These are phyloP conservation scores for Bradypus variegatus DNA, from an alignment of 2,797 vertebrate genomes.

Conservation along the genomic window DNA sequence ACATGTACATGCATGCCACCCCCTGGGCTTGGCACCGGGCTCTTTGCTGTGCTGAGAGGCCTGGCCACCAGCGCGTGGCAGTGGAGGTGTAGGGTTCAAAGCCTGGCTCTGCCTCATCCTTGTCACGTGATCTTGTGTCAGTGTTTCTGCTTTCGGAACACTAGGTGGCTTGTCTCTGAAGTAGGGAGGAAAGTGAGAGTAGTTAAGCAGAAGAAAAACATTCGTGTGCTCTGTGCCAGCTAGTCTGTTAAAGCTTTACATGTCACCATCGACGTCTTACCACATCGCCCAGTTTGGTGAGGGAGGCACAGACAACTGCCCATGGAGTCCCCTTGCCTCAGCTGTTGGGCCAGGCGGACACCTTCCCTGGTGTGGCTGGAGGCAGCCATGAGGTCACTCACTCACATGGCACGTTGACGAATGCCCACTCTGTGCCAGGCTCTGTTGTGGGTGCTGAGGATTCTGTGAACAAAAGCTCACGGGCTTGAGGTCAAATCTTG, in stretches of 20 bases:
- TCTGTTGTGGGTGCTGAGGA: background rate
- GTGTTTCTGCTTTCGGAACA: background rate
- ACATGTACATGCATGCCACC: background rate
- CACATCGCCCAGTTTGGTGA: too few relatives aligned
- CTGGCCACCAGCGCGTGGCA: background rate
- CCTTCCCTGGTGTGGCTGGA: too few relatives aligned
- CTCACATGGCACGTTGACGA: background rate
- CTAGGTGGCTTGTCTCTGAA: background rate
- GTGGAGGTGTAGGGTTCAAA: background rate
- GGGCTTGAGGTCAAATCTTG: background rate
- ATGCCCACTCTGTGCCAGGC: background rate
- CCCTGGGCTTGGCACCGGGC: background rate
- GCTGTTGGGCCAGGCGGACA: too few relatives aligned
- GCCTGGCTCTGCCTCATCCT: background rate
- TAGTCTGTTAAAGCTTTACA: background rate
- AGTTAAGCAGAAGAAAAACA: accelerated
- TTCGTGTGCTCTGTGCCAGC: background rate
- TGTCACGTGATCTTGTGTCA: background rate
- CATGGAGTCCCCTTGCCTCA: too few relatives aligned
- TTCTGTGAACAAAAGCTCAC: background rate
- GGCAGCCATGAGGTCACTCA: too few relatives aligned
- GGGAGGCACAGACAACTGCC: too few relatives aligned
- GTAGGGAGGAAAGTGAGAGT: background rate
- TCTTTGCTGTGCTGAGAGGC: background rate
- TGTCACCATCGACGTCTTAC: background rate